Percentiles rank a stretch among this genome's conserved stretches.
Evolutionary conservation across 2,113 vertebrate genomes (phyloP).

Genomic region (Pelodiscus sinensis): DNA sequence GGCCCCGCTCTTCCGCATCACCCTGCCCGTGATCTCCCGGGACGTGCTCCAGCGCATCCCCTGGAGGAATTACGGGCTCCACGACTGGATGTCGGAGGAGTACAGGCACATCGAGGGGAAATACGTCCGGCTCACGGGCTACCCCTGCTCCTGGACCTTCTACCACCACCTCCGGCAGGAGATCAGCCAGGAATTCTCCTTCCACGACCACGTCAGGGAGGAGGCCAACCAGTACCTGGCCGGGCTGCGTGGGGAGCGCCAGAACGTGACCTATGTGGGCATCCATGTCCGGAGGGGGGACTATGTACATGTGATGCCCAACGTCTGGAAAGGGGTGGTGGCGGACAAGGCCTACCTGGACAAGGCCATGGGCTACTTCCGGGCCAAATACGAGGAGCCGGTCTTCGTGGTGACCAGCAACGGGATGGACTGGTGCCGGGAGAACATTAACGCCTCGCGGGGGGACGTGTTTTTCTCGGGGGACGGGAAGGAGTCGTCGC

Average conservation of each 20-base stretch:
- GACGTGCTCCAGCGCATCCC: background rate
- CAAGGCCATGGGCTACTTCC: slow-evolving; percentile 74
- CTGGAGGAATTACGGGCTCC: slow-evolving; percentile 20
- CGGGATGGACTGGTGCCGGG: too few species aligned
- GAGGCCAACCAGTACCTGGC: background rate
- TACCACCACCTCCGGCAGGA: slow-evolving; percentile 71
- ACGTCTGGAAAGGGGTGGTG: slow-evolving; percentile 68
- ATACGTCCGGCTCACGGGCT: slow-evolving; percentile 27
- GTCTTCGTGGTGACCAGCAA: too few species aligned
- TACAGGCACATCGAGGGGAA: slow-evolving; percentile 27
- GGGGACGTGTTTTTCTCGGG: too few species aligned
- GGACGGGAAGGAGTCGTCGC: too few species aligned
- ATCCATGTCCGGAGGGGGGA: slow-evolving; percentile 73
- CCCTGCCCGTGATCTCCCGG: slow-evolving; percentile 18
- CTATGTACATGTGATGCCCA: slow-evolving; percentile 67
- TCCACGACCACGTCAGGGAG: slow-evolving; percentile 51
- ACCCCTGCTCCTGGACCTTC: slow-evolving; percentile 76
- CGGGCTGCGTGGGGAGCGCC: background rate
- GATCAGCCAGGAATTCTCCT: slow-evolving; percentile 67
- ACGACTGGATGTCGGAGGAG: slow-evolving; percentile 71
- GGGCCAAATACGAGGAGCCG: slow-evolving; percentile 55
- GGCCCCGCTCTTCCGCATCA: slow-evolving; percentile 51
- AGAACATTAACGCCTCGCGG: too few species aligned
- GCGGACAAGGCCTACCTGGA: slow-evolving; percentile 62
- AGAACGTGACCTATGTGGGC: slow-evolving; percentile 59